Conservation (phyloP, 1,140 invertebrate genomes). For the Drosophila leontia region DNA sequence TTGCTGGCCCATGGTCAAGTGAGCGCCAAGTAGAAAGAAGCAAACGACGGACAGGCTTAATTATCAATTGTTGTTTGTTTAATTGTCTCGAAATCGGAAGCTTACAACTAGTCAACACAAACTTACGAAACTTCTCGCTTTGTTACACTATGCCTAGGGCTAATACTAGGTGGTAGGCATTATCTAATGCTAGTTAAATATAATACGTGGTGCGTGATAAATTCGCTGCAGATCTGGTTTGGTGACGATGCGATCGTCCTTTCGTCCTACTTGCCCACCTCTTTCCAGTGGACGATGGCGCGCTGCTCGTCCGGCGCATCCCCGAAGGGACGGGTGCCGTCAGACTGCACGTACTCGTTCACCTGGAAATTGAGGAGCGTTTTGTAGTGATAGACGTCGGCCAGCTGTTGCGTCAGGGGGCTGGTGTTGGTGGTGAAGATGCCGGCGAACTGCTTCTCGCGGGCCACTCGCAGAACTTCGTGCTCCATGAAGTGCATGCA, state of each 20-base stretch:
- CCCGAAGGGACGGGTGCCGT: conserved; percentile 90
- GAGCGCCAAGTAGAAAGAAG: conserved; percentile 18
- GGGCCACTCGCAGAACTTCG: conserved; percentile 89
- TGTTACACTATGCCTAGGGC: conserved; percentile 62
- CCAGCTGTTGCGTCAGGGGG: conserved; percentile 92
- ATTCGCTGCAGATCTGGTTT: conserved; percentile 60
- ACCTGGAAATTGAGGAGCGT: conserved; percentile 92
- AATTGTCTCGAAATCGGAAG: conserved; percentile 66
- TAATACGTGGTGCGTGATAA: conserved; percentile 70
- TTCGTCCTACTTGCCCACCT: conserved; percentile 58
- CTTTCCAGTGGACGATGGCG: conserved; percentile 91
- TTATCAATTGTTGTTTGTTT: conserved; percentile 61
- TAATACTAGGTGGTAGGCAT: conserved; percentile 66
- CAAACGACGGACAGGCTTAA: conserved; percentile 12
- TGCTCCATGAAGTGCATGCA: conserved; percentile 92
- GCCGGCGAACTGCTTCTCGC: conserved; percentile 88
- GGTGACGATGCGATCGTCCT: background rate
- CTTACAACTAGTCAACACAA: conserved; percentile 82
- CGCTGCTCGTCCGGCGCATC: conserved; percentile 90
- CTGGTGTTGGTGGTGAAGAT: conserved; percentile 95
- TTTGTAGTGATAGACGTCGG: conserved; percentile 93
- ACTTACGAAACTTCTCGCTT: conserved; percentile 64
- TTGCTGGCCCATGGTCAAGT: conserved; percentile 15
- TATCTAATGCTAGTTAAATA: conserved; percentile 57
- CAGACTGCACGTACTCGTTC: conserved; percentile 90